Conservation (phyloP, 1,140 invertebrate species). For the Elysia chlorotica region DNA sequence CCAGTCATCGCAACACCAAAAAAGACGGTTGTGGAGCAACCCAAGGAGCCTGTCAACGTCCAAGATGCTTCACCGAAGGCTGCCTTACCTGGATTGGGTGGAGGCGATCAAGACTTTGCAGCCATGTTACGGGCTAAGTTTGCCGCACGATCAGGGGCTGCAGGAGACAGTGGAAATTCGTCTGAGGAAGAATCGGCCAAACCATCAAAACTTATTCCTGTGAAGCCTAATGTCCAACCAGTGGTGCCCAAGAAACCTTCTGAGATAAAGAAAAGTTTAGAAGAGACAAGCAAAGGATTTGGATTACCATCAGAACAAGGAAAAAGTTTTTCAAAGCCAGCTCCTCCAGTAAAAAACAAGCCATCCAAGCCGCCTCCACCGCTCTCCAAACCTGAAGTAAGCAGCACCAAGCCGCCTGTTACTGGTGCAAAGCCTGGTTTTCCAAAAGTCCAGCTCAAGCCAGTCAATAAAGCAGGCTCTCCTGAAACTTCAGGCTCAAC, state of each 20-base stretch:
- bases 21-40: not conserved
- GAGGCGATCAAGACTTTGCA: not conserved
- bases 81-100: not conserved
- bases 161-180: not conserved
- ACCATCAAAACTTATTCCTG: not conserved
- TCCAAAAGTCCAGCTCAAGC: not conserved
- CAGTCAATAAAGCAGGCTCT: not conserved
- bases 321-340: constrained; percentile 6
- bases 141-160: constrained; percentile 4
- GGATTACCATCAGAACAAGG: too few species aligned
- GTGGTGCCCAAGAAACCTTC: not conserved
- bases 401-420: not conserved
- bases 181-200: not conserved
- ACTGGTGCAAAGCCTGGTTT: not conserved
- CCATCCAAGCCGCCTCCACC: not conserved
- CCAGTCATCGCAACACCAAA: not conserved
- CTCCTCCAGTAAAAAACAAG: constrained; percentile 13
- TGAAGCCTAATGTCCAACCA: not conserved
- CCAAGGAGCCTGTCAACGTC: not conserved
- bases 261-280: not conserved
- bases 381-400: not conserved
- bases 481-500: too few species aligned
- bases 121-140: constrained; percentile 11
- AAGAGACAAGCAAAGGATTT: not conserved
- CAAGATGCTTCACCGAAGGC: not conserved